These are phyloP conservation scores for Amphiprion clarkii DNA, from an alignment of 2,797 vertebrate genomes.

Conservation along the genomic window DNA sequence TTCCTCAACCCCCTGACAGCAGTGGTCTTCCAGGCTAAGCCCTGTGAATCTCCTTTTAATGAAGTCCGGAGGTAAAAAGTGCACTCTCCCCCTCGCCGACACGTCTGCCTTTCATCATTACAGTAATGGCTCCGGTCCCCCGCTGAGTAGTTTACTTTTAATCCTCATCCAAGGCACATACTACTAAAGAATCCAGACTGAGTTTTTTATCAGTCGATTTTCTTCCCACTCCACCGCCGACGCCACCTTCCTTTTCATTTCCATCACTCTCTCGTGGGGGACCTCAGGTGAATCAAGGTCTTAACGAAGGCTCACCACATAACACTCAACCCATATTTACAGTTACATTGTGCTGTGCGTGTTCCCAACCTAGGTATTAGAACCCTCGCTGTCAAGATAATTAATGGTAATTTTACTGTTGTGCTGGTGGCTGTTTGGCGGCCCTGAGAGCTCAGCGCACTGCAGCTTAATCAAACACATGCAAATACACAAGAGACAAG, in stretches of 20 bases:
- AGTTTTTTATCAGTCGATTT: slow-evolving; percentile 30
- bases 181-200: slow-evolving; percentile 37
- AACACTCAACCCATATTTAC: background rate
- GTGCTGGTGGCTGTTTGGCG: background rate
- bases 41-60: slow-evolving; percentile 77
- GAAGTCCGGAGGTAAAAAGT: slow-evolving; percentile 71
- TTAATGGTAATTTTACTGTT: background rate
- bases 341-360: background rate
- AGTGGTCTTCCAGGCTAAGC: slow-evolving; percentile 67
- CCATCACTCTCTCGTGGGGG: background rate
- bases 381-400: background rate
- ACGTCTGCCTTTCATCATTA: slow-evolving; percentile 68
- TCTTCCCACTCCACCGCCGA: background rate
- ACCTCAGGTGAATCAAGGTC: background rate
- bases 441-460: background rate
- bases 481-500: background rate
- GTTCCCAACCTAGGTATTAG: background rate
- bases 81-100: slow-evolving; percentile 55
- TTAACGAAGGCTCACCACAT: background rate
- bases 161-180: slow-evolving; percentile 59
- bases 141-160: slow-evolving; percentile 64
- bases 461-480: background rate
- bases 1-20: slow-evolving; percentile 35
- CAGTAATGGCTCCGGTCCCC: slow-evolving; percentile 47
- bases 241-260: background rate